A percentile compares a stretch with the other conserved stretches of the same genome.
Evolutionary conservation across 2,797 vertebrate species (phyloP).

Genomic region (Myotis vivesi): DNA sequence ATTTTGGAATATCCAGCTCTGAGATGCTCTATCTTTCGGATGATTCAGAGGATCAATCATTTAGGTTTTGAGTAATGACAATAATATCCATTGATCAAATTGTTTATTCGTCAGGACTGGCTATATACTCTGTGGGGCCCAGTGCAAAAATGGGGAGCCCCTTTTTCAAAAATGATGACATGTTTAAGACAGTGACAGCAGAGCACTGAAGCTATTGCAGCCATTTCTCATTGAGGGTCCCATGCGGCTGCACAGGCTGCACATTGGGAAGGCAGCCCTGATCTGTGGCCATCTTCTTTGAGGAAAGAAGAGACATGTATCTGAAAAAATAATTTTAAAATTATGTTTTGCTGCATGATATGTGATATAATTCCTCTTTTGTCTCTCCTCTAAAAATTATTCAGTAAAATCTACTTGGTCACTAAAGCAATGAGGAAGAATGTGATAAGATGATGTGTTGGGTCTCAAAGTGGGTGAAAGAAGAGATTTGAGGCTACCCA

Average conservation of each 20-base stretch:
- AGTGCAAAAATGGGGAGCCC: background rate
- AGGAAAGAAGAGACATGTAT: background rate
- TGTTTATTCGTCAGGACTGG: background rate
- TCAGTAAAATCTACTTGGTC: background rate
- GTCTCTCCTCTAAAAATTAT: background rate
- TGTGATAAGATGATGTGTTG: background rate
- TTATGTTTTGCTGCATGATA: background rate
- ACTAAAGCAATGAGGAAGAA: background rate
- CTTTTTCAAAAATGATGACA: background rate
- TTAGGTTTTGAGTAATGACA: background rate
- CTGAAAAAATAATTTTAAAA: background rate
- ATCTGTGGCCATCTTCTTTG: background rate
- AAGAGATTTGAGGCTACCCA: background rate
- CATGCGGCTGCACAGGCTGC: fast-evolving
- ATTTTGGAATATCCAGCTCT: conserved; percentile 46
- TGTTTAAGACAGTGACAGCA: background rate
- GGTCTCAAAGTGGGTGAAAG: background rate
- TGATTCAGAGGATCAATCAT: background rate
- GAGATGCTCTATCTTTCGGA: conserved; percentile 40
- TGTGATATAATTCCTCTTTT: background rate
- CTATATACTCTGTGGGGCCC: fast-evolving
- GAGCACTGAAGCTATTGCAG: background rate
- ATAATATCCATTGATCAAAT: background rate
- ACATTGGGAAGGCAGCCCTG: background rate
- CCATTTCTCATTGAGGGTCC: background rate